Conservation (phyloP, 2,888 invertebrate species). For the Andricus quercusramuli region DNA sequence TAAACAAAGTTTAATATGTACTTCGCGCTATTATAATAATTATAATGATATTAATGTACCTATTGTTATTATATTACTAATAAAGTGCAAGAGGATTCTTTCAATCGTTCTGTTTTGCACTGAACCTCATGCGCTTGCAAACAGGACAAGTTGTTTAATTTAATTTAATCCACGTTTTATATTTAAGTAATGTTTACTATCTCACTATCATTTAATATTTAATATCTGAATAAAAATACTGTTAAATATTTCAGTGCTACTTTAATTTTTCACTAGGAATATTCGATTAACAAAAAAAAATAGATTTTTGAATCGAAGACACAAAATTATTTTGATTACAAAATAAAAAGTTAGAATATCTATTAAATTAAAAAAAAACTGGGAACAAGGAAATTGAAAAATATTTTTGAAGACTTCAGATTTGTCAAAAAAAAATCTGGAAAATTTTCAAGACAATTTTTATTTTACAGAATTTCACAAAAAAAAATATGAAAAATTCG, state of each 20-base stretch:
- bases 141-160: not conserved
- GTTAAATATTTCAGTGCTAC: not conserved
- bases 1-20: slow-evolving; percentile 42
- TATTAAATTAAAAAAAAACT: too few relatives aligned
- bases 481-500: too few relatives aligned
- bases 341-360: too few relatives aligned
- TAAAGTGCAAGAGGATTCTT: slow-evolving; percentile 45
- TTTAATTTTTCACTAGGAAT: not conserved
- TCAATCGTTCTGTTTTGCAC: slow-evolving; percentile 16
- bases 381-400: too few relatives aligned
- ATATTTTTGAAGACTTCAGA: too few relatives aligned
- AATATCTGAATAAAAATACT: not conserved
- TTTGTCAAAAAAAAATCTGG: too few relatives aligned
- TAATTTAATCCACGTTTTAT: not conserved
- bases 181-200: not conserved
- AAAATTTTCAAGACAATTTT: too few relatives aligned
- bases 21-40: slow-evolving; percentile 53
- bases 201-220: slow-evolving; percentile 8
- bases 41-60: slow-evolving; percentile 59
- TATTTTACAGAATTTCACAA: too few relatives aligned
- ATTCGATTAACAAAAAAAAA: too few relatives aligned
- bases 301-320: too few relatives aligned
- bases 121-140: slow-evolving; percentile 2
- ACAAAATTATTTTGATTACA: too few relatives aligned
- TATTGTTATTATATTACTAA: slow-evolving; percentile 52